Conservation (phyloP, 2,797 vertebrate genomes). For the Poecilia velifera region DNA sequence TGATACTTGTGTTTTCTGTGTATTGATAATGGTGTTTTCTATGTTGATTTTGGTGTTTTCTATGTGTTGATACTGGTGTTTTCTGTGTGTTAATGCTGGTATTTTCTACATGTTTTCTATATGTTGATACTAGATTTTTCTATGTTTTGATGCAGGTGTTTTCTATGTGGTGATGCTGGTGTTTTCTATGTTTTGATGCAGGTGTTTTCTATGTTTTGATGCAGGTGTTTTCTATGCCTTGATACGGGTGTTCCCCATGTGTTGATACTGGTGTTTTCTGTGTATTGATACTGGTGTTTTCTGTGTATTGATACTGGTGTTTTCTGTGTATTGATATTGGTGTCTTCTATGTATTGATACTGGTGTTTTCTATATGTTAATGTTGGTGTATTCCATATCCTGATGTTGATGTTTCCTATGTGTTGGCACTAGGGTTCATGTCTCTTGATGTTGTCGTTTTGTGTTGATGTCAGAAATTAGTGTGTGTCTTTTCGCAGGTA, state of each 20-base stretch:
- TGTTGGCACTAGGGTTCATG: neutral
- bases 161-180: neutral
- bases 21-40: too few species aligned
- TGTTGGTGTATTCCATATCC: neutral
- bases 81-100: neutral
- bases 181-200: neutral
- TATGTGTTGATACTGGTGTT: neutral
- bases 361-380: neutral
- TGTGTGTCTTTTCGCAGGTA: conserved; percentile 20
- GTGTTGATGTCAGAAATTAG: neutral
- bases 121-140: neutral
- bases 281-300: too few species aligned
- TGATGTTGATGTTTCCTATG: neutral
- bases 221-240: too few species aligned
- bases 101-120: neutral
- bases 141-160: too few species aligned
- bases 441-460: neutral
- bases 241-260: too few species aligned
- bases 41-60: too few species aligned
- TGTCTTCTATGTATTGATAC: too few species aligned
- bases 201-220: too few species aligned
- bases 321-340: too few species aligned
- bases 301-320: too few species aligned
- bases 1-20: neutral
- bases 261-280: too few species aligned